Conservation (phyloP, 2,888 invertebrate genomes). For the Griposia aprilina region DNA sequence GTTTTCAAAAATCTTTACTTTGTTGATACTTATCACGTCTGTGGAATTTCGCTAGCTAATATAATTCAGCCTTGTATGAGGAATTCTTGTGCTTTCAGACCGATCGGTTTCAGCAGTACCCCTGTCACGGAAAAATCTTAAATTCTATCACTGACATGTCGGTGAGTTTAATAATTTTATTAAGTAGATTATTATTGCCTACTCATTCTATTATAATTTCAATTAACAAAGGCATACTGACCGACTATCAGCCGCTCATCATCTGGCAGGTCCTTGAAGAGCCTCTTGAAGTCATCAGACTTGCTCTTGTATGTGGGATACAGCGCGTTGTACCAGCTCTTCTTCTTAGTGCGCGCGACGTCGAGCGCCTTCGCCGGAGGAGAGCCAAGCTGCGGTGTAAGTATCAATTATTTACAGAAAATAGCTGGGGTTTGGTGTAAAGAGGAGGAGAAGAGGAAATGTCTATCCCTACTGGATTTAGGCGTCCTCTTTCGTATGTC, state of each 20-base stretch:
- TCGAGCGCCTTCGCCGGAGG: conserved; percentile 68
- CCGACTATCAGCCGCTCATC: conserved; percentile 98
- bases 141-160: no score
- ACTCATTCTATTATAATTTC: no score
- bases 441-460: not conserved
- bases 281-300: conserved; percentile 97
- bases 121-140: no score
- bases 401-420: conserved; percentile 56
- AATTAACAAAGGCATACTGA: conserved; percentile 75
- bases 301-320: conserved; percentile 98
- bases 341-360: conserved; percentile 92
- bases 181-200: no score
- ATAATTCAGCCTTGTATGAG: no score
- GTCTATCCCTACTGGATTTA: not conserved
- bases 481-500: not conserved
- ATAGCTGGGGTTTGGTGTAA: not conserved
- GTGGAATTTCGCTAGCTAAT: no score
- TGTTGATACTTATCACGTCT: no score
- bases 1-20: no score
- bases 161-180: no score
- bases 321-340: conserved; percentile 96
- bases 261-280: conserved; percentile 97
- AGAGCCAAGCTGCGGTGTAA: conserved; percentile 51
- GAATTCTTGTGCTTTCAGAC: no score
- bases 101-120: no score